phyloP scores from a whole-genome alignment of 2,888 invertebrate species.

The Epirrita christyi region DNA sequence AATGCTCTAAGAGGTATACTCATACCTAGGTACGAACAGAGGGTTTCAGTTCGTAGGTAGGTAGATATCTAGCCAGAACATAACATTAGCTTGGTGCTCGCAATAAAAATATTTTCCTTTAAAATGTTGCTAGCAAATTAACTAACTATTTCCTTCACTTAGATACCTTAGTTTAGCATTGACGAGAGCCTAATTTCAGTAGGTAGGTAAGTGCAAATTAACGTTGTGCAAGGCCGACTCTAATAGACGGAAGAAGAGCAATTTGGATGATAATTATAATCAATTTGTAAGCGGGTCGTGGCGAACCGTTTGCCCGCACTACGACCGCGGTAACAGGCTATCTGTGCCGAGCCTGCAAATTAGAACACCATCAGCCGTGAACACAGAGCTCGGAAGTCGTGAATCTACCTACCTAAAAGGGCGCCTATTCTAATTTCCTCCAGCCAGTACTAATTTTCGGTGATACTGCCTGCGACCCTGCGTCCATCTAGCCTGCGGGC shows the following conservation, averaged over 20 bases:
- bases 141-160: no score
- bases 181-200: constrained; percentile 22
- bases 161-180: neutral
- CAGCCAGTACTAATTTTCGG: neutral
- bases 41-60: no score
- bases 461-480: no score
- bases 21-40: no score
- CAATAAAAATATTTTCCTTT: no score
- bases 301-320: constrained; percentile 47
- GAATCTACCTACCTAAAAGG: constrained; percentile 1
- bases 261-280: constrained; percentile 60
- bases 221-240: constrained; percentile 39
- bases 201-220: constrained; percentile 30
- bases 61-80: no score
- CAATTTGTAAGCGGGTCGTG: constrained; percentile 55
- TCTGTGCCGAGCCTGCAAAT: constrained; percentile 33
- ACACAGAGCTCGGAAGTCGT: neutral
- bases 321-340: constrained; percentile 41
- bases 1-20: no score
- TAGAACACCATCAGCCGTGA: constrained; percentile 32
- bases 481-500: no score
- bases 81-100: no score
- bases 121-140: no score
- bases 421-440: constrained; percentile 10
- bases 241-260: constrained; percentile 58